A percentile compares a stretch with the other conserved stretches of the same genome.
These are phyloP conservation scores for Pica pica DNA, from an alignment of 2,113 vertebrate species.

Conservation along the genomic window DNA sequence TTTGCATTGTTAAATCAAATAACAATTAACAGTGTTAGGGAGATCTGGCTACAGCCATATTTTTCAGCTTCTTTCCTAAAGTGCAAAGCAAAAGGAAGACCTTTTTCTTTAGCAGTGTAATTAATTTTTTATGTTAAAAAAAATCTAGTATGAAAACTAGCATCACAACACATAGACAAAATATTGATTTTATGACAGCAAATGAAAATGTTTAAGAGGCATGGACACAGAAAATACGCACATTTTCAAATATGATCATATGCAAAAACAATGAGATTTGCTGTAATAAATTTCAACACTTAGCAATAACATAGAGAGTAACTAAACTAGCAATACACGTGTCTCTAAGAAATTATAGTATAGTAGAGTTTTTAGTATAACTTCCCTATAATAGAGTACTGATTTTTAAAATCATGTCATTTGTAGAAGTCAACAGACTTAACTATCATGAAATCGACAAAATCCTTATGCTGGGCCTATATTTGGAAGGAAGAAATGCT, in stretches of 20 bases:
- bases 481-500: neutral
- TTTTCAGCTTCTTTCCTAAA: neutral
- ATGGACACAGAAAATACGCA: neutral
- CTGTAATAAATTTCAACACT: neutral
- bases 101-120: neutral
- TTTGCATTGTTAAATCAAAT: neutral
- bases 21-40: neutral
- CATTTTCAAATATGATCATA: neutral
- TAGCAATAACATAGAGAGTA: neutral
- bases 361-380: neutral
- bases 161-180: neutral
- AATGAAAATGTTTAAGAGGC: neutral
- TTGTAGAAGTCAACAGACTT: neutral
- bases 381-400: neutral
- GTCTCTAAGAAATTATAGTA: neutral
- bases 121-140: neutral
- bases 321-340: neutral
- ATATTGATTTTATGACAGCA: neutral
- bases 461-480: neutral
- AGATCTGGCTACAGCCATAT: neutral
- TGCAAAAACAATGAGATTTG: neutral
- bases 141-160: neutral
- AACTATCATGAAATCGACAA: neutral
- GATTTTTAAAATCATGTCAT: neutral
- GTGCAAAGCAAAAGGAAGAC: neutral